Evolutionary conservation across 2,113 vertebrate species (phyloP).

Genomic region (Tamias sibiricus): DNA sequence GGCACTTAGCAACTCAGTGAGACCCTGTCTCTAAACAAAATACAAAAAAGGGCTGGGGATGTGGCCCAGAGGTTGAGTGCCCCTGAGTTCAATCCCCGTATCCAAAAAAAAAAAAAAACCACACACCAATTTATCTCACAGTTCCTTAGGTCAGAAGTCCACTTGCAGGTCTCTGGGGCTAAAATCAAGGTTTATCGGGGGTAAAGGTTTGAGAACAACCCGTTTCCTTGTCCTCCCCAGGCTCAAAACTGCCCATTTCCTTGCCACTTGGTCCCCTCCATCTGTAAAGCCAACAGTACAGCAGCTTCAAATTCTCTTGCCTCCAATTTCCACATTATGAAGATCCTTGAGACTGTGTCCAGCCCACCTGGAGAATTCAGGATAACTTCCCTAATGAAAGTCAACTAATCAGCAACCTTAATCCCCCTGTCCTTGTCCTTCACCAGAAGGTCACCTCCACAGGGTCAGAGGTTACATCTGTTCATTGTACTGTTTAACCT

Average conservation of each 20-base stretch:
- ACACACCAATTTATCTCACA: not conserved
- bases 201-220: not conserved
- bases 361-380: not conserved
- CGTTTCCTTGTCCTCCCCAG: not conserved
- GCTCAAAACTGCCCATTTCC: not conserved
- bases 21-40: no score
- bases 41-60: no score
- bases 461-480: not conserved
- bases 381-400: not conserved
- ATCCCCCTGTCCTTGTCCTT: not conserved
- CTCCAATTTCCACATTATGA: not conserved
- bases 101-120: no score
- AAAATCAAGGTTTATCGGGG: not conserved
- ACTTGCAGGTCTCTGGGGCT: not conserved
- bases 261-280: not conserved
- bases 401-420: not conserved
- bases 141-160: not conserved
- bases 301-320: not conserved
- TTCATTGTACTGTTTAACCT: not conserved
- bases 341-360: not conserved
- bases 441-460: not conserved
- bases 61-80: no score
- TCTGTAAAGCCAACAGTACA: not conserved
- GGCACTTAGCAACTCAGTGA: no score
- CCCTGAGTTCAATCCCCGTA: no score